Evolutionary conservation across 2,888 invertebrate genomes (phyloP).

Genomic region (Rhyacophila evoluta): DNA sequence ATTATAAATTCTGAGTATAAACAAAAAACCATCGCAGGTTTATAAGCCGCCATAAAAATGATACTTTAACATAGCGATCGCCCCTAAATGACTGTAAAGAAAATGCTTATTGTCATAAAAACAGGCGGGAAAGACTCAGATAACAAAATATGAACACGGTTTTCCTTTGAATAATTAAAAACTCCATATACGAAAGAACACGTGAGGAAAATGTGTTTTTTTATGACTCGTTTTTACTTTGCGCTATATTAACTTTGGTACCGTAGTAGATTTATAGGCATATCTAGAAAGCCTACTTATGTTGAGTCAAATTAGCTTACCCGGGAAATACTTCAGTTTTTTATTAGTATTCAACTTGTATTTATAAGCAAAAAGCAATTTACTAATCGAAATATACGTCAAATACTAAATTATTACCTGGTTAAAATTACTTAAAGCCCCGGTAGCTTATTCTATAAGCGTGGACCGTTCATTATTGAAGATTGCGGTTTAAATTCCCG

Average conservation of each 20-base stretch:
- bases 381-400: too few relatives aligned
- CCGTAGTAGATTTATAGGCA: not conserved
- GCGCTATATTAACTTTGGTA: not conserved
- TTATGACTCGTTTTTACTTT: not conserved
- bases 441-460: too few relatives aligned
- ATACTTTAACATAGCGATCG: slow-evolving; percentile 9
- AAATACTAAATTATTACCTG: too few relatives aligned
- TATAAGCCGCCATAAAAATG: slow-evolving; percentile 17
- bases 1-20: slow-evolving; percentile 37
- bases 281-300: not conserved
- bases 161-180: slow-evolving; percentile 46
- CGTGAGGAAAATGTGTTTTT: slow-evolving; percentile 20
- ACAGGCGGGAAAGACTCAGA: slow-evolving; percentile 33
- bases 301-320: not conserved
- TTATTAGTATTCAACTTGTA: too few relatives aligned
- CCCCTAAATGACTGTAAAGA: slow-evolving; percentile 41
- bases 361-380: too few relatives aligned
- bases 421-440: too few relatives aligned
- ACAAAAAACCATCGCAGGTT: slow-evolving; percentile 26
- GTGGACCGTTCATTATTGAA: too few relatives aligned
- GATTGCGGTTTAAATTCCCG: too few relatives aligned
- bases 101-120: slow-evolving; percentile 40
- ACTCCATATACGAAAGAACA: slow-evolving; percentile 15
- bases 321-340: not conserved
- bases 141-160: slow-evolving; percentile 36